phyloP scores from a whole-genome alignment of 1,140 invertebrate genomes.

The Monomorium pharaonis region DNA sequence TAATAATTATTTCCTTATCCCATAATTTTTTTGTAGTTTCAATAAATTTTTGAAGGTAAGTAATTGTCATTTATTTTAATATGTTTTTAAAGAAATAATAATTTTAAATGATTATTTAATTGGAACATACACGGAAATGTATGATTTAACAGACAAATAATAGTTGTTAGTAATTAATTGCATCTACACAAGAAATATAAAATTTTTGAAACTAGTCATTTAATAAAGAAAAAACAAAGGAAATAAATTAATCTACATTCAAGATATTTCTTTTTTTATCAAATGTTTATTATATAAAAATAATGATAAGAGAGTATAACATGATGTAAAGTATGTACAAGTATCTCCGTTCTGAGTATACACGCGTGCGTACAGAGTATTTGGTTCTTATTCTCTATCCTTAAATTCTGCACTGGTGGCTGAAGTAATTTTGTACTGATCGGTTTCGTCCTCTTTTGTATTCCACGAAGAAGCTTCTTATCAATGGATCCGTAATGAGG shows the following conservation, averaged over 20 bases:
- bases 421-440: slow-evolving; percentile 60
- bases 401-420: slow-evolving; percentile 40
- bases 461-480: background rate
- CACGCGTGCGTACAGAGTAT: slow-evolving; percentile 55
- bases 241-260: background rate
- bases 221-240: slow-evolving; percentile 8
- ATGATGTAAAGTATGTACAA: slow-evolving; percentile 65
- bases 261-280: slow-evolving; percentile 38
- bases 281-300: slow-evolving; percentile 68
- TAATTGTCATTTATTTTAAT: background rate
- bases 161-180: background rate
- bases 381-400: slow-evolving; percentile 51
- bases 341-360: slow-evolving; percentile 32
- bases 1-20: background rate
- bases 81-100: too few species aligned
- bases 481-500: background rate
- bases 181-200: background rate
- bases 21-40: background rate
- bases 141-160: background rate
- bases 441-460: background rate
- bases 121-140: background rate
- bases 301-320: slow-evolving; percentile 50
- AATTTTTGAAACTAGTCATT: background rate
- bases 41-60: background rate
- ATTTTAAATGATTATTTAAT: too few species aligned